Conservation (phyloP, 2,113 vertebrate genomes). For the Tetrax tetrax region DNA sequence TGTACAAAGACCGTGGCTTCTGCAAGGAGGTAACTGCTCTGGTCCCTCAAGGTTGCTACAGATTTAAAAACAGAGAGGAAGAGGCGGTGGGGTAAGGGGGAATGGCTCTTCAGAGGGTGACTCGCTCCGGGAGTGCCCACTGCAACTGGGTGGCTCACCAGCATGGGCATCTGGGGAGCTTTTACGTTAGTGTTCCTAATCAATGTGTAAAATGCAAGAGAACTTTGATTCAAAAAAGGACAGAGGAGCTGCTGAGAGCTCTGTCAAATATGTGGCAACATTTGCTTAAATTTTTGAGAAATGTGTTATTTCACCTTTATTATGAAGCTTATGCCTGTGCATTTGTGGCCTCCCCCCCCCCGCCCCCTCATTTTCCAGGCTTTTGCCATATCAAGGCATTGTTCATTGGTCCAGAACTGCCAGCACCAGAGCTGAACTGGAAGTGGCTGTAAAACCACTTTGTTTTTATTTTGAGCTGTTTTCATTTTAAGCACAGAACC, state of each 20-base stretch:
- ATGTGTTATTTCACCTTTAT: not conserved
- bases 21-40: not conserved
- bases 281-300: not conserved
- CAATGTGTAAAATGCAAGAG: not conserved
- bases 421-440: not conserved
- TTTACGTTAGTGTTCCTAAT: not conserved
- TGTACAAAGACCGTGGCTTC: not conserved
- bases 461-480: not conserved
- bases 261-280: not conserved
- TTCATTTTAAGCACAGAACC: not conserved
- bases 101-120: not conserved
- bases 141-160: accelerated
- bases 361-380: not conserved
- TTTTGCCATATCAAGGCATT: not conserved
- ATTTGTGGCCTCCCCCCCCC: not conserved
- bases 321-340: not conserved
- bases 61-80: not conserved
- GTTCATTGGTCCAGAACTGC: not conserved
- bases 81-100: not conserved
- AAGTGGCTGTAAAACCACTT: not conserved
- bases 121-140: not conserved
- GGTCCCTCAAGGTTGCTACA: not conserved
- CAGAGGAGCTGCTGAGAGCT: not conserved
- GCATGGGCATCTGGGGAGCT: not conserved
- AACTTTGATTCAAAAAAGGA: not conserved